A percentile compares a stretch with the other conserved stretches of the same genome.
Evolutionary conservation across 2,888 invertebrate genomes (phyloP).

Genomic region (Terebella lapidaria): DNA sequence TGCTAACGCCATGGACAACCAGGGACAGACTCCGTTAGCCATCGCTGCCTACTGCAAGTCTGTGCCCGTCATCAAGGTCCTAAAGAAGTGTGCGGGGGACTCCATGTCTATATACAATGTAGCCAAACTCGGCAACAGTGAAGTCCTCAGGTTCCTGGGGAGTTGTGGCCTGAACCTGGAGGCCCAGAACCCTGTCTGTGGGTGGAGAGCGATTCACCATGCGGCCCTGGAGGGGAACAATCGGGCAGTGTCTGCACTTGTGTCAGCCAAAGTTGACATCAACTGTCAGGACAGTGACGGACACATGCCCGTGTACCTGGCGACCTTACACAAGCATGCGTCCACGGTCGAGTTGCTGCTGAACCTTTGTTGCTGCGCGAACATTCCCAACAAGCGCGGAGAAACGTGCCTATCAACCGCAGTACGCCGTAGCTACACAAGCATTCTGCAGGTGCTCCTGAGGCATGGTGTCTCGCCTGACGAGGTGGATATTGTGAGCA

Average conservation of each 20-base stretch:
- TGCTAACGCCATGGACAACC: slow-evolving; percentile 2
- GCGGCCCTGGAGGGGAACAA: slow-evolving; percentile 7
- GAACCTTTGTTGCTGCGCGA: slow-evolving; percentile 5
- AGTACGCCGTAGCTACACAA: no score
- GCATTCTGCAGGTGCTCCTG: no score
- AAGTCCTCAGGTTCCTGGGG: slow-evolving; percentile 8
- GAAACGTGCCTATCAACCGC: not conserved
- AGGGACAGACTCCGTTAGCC: slow-evolving; percentile 4
- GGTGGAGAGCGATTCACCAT: slow-evolving; percentile 9
- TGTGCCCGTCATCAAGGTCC: slow-evolving; percentile 4
- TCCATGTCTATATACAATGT: slow-evolving; percentile 6
- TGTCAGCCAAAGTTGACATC: slow-evolving; percentile 1
- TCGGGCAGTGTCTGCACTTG: slow-evolving; percentile 3
- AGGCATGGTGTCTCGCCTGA: no score
- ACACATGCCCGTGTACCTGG: slow-evolving; percentile 10
- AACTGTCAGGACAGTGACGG: slow-evolving; percentile 12
- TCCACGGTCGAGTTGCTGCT: slow-evolving; percentile 3
- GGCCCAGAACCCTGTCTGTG: slow-evolving; percentile 7
- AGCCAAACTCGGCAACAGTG: slow-evolving; percentile 5
- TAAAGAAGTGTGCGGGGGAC: slow-evolving; percentile 4
- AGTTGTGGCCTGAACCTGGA: slow-evolving; percentile 6
- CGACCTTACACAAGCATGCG: slow-evolving; percentile 2
- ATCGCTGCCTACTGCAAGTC: slow-evolving; percentile 3
- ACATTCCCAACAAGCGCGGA: not conserved
- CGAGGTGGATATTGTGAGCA: no score